A percentile compares a stretch with the other conserved stretches of the same genome.
phyloP scores from a whole-genome alignment of 2,888 invertebrate genomes.

The Drosophila meridiana region DNA sequence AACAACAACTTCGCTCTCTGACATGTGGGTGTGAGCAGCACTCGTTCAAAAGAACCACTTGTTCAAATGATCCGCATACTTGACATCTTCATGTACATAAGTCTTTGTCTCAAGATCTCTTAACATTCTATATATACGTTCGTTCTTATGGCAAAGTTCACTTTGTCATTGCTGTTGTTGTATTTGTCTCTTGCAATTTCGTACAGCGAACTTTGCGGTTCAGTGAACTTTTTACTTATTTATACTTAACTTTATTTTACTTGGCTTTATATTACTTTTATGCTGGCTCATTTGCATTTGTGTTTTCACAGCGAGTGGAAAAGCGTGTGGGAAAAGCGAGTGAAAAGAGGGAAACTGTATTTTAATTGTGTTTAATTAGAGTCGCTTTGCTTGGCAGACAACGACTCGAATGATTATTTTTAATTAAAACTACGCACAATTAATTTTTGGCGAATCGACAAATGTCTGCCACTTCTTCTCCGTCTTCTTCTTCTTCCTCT shows the following conservation, averaged over 20 bases:
- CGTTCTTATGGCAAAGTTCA: conserved; percentile 56
- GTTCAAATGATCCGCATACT: conserved; percentile 18
- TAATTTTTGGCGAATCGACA: conserved; percentile 48
- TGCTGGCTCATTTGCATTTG: conserved; percentile 72
- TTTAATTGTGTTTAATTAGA: conserved; percentile 78
- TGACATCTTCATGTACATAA: conserved; percentile 19
- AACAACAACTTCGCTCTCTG: neutral
- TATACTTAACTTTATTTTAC: conserved; percentile 25
- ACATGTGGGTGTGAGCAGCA: conserved; percentile 6
- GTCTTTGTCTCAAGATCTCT: conserved; percentile 36
- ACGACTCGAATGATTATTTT: conserved; percentile 65
- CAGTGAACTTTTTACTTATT: conserved; percentile 57
- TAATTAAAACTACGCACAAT: conserved; percentile 72
- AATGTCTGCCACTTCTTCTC: conserved; percentile 18
- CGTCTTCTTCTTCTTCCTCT: neutral
- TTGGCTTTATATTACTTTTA: conserved; percentile 44
- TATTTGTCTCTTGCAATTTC: conserved; percentile 46
- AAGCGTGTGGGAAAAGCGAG: conserved; percentile 5
- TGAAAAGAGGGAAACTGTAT: conserved; percentile 31
- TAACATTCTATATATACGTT: conserved; percentile 17
- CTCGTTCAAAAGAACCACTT: conserved; percentile 28
- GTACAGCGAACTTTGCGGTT: conserved; percentile 57
- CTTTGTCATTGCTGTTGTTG: conserved; percentile 12
- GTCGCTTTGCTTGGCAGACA: conserved; percentile 52
- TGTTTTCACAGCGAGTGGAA: conserved; percentile 27